A percentile compares a stretch with the other conserved stretches of the same genome.
phyloP scores from a whole-genome alignment of 2,888 invertebrate genomes.

The Timema podura region DNA sequence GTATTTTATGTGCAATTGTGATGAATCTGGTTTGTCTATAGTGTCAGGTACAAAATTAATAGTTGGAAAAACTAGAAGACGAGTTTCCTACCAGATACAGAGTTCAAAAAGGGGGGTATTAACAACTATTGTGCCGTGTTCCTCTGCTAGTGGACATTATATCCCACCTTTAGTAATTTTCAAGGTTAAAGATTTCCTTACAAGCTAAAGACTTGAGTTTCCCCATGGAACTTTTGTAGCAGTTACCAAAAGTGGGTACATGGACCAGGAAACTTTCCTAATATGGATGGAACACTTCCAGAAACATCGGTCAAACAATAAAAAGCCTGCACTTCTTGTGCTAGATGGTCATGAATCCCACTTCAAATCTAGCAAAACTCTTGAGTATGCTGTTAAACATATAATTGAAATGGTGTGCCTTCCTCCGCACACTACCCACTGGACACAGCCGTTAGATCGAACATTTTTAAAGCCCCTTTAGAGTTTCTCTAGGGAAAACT shows the following conservation, averaged over 20 bases:
- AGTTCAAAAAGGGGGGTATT: slow-evolving; percentile 13
- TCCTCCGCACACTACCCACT: slow-evolving; percentile 3
- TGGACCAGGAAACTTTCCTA: not conserved
- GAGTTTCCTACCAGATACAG: slow-evolving; percentile 11
- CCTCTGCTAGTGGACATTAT: slow-evolving; percentile 9
- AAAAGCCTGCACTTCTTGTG: slow-evolving; percentile 8
- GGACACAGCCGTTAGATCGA: slow-evolving; percentile 9
- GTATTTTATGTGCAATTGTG: not conserved
- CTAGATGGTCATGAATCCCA: slow-evolving; percentile 11
- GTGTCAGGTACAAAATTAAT: not conserved
- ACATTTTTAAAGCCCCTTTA: slow-evolving; percentile 4
- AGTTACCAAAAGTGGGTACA: not conserved
- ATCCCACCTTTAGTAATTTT: slow-evolving; percentile 8
- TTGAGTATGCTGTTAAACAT: slow-evolving; percentile 11
- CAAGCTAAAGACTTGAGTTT: slow-evolving; percentile 4
- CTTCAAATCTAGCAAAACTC: slow-evolving; percentile 3
- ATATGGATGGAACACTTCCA: slow-evolving; percentile 11
- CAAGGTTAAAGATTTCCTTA: not conserved
- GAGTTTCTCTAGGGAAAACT: not conserved
- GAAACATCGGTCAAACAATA: slow-evolving; percentile 7
- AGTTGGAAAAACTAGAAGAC: not conserved
- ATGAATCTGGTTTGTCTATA: not conserved
- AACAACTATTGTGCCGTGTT: slow-evolving; percentile 15
- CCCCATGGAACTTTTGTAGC: slow-evolving; percentile 5
- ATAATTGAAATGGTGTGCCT: slow-evolving; percentile 14